Conservation (phyloP, 1,140 invertebrate species). For the Colletes latitarsis region DNA sequence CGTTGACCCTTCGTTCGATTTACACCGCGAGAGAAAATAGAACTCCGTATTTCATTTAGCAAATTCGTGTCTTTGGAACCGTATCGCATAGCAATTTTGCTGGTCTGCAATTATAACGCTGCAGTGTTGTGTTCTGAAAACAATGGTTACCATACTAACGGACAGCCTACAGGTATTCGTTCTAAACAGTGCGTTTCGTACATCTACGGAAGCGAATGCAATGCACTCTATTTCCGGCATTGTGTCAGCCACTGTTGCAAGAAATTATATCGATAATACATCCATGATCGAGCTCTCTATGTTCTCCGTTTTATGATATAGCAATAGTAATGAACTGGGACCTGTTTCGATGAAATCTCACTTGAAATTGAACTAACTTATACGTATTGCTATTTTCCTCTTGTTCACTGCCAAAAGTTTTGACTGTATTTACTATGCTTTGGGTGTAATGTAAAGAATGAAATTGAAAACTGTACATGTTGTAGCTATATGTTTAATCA, state of each 20-base stretch:
- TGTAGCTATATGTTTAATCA: too few species aligned
- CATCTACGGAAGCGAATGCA: constrained; percentile 20
- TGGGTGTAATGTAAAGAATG: too few species aligned
- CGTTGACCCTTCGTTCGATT: constrained; percentile 8
- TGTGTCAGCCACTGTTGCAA: constrained; percentile 1
- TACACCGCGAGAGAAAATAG: not conserved
- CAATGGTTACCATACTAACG: constrained; percentile 11
- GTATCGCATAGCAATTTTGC: constrained; percentile 34
- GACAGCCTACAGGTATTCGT: constrained; percentile 26
- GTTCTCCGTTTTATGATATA: not conserved
- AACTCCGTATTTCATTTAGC: constrained; percentile 35
- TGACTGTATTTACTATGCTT: too few species aligned
- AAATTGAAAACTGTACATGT: too few species aligned
- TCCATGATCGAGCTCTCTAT: not conserved
- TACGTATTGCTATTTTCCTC: too few species aligned
- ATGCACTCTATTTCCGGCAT: constrained; percentile 14
- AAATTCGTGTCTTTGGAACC: constrained; percentile 18
- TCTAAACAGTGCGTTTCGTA: constrained; percentile 26
- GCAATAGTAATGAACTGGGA: not conserved
- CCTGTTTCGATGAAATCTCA: not conserved
- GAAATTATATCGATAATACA: constrained; percentile 35
- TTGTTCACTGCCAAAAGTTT: too few species aligned
- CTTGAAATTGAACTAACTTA: not conserved
- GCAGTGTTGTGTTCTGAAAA: constrained; percentile 33
- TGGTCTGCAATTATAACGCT: constrained; percentile 52